Evolutionary conservation across 2,888 invertebrate species (phyloP).

Genomic region (Phortica okadai): DNA sequence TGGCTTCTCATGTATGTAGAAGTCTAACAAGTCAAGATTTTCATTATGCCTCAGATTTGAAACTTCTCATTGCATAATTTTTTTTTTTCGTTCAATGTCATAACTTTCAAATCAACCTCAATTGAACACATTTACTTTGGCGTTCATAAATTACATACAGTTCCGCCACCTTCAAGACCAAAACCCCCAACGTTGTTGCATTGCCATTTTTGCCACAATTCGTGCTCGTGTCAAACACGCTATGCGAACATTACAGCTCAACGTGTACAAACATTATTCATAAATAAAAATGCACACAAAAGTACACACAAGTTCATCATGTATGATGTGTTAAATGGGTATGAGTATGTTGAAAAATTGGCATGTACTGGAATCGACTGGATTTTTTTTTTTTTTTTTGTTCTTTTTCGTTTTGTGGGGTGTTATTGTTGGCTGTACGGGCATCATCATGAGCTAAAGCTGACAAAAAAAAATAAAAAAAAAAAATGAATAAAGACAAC

Average conservation of each 20-base stretch:
- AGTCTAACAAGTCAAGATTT: neutral
- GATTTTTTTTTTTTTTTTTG: neutral
- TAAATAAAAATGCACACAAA: constrained; percentile 13
- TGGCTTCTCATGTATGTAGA: too few relatives aligned
- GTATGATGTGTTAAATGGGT: neutral
- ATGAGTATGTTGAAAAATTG: constrained; percentile 4
- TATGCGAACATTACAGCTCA: constrained; percentile 21
- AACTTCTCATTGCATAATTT: neutral
- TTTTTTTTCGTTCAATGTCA: neutral
- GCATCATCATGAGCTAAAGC: constrained; percentile 14
- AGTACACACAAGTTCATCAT: constrained; percentile 12
- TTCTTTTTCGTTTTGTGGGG: neutral
- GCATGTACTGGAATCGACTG: neutral
- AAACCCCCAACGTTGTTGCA: neutral
- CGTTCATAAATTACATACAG: neutral
- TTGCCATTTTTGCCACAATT: neutral
- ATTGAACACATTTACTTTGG: neutral
- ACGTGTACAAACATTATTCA: constrained; percentile 7
- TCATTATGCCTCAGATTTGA: neutral
- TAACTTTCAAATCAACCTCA: neutral
- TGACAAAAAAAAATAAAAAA: neutral
- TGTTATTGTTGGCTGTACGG: neutral
- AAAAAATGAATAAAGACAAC: neutral
- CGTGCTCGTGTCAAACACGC: constrained; percentile 22
- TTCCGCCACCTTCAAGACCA: too few relatives aligned